Evolutionary conservation across 2,888 invertebrate genomes (phyloP), one percentile per base, ranked within the genome.

Genomic region (Dryocosmus kuriphilus): DNA sequence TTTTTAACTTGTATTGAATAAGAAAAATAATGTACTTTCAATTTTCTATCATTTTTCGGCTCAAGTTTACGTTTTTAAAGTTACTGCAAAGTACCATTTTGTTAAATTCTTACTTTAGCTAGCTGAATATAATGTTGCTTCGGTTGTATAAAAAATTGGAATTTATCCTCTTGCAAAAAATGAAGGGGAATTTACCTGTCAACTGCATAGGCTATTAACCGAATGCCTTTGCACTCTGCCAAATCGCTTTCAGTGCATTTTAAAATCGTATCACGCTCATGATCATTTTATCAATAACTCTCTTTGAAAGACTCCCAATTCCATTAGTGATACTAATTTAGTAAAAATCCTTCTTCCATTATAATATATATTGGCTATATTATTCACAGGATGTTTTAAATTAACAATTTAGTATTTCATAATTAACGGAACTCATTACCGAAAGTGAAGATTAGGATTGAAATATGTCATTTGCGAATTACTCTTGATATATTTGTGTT

Each of bases 241-340:
- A 71, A 71, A 71, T 71, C 67, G 41, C 67, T 71, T 71, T 51
- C 30, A 46, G 67, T 51, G 71, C 51, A 55, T 71, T 71, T 71
- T 71, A 71, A 71, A 71, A 71, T 71, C n/a, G 30, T 71, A 71
- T 71, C 71, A 71, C 32, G 71, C 30, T 71, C 71, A 71, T 71
- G 71, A 71, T 51, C 71, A 71, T 71, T 71, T 71, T 71, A 71
- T 55, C 71, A 71, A 71, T 71, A 71, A 71, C 71, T 71, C 67
- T 46, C 71, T 71, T 71, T 55, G 41, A 27, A n/a, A 51, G 51
- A n/a, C 71, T 46, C 46, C 46, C 67, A 46, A 71, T 71, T 71
- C 41, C 46, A 71, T 71, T 71, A 71, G 67, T 32, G 71, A 46
- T 71, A 46, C 71, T 71, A 51, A 71, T 71, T 71, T 71, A 11